These are phyloP conservation scores for Philypnodon macrostomus DNA, from an alignment of 2,797 vertebrate species.

Conservation along the genomic window DNA sequence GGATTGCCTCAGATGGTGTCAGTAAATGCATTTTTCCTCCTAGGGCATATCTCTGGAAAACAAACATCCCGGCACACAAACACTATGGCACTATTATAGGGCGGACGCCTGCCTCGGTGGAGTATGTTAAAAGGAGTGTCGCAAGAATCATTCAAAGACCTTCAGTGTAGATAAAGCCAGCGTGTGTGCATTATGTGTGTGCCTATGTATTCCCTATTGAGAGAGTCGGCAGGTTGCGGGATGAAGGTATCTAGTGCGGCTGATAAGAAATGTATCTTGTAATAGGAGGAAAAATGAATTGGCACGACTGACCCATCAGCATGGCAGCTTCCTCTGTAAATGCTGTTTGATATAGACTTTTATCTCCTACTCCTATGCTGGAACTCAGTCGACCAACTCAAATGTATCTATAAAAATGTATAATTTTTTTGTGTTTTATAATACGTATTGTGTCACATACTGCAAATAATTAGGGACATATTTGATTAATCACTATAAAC, in stretches of 20 bases:
- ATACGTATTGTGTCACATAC: too few species aligned
- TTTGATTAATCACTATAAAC: too few species aligned
- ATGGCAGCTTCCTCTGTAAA: conserved; percentile 28
- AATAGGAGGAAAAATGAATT: conserved; percentile 40
- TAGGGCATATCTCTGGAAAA: conserved; percentile 35
- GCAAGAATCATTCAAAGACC: conserved; percentile 33
- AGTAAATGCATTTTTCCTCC: conserved; percentile 37
- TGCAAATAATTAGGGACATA: too few species aligned
- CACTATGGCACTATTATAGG: conserved; percentile 25
- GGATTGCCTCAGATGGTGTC: conserved; percentile 36
- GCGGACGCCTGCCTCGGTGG: conserved; percentile 23
- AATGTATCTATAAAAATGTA: conserved; percentile 3
- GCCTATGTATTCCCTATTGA: conserved; percentile 17
- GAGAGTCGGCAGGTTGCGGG: conserved; percentile 22
- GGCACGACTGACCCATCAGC: conserved; percentile 23
- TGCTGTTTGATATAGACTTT: conserved; percentile 25
- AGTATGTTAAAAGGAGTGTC: conserved; percentile 35
- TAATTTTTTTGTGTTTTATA: too few species aligned
- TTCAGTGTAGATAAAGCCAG: conserved; percentile 37
- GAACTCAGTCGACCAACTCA: background rate
- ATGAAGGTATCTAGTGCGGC: conserved; percentile 34
- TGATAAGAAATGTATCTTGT: conserved; percentile 45
- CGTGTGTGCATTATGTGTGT: conserved; percentile 4
- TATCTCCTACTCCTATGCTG: conserved; percentile 12
- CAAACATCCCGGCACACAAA: conserved; percentile 31